Conservation (phyloP, 2,113 vertebrate species). For the Abramis brama region DNA sequence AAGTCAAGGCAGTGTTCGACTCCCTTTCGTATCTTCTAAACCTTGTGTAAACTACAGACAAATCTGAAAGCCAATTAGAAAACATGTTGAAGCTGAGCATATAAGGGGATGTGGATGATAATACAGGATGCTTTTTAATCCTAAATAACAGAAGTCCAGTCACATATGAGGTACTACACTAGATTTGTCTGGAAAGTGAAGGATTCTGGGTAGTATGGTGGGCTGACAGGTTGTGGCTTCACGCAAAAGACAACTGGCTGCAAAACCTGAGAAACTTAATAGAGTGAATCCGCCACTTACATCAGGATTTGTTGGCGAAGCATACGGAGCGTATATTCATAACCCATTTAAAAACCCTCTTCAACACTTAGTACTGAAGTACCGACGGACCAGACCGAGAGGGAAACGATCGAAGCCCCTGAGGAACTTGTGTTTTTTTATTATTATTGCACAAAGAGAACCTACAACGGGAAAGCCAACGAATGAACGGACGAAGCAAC, state of each 20-base stretch:
- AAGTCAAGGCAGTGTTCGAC: slow-evolving; percentile 58
- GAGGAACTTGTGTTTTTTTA: slow-evolving; percentile 33
- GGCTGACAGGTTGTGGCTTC: background rate
- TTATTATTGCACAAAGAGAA: slow-evolving; percentile 50
- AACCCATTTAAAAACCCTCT: slow-evolving; percentile 37
- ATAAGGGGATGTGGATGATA: background rate
- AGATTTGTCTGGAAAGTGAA: background rate
- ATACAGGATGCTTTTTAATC: background rate
- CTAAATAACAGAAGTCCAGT: slow-evolving; percentile 16
- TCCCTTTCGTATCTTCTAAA: slow-evolving; percentile 42
- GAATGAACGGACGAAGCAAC: background rate
- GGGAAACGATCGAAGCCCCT: slow-evolving; percentile 42
- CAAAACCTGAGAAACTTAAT: slow-evolving; percentile 60
- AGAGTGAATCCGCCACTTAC: slow-evolving; percentile 46
- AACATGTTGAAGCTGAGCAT: background rate
- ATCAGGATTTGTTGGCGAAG: slow-evolving; percentile 29
- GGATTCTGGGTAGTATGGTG: background rate
- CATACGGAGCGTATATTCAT: background rate
- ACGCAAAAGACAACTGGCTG: slow-evolving; percentile 4
- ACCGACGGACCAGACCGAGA: slow-evolving; percentile 43
- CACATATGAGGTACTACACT: background rate
- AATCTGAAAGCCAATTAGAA: slow-evolving; percentile 46
- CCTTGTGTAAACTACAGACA: slow-evolving; percentile 59
- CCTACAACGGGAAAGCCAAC: slow-evolving; percentile 21
- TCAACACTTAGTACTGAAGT: slow-evolving; percentile 39